A percentile compares a stretch with the other conserved stretches of the same genome.
Conservation (phyloP, 2,113 vertebrate species). For the Clarias gariepinus region DNA sequence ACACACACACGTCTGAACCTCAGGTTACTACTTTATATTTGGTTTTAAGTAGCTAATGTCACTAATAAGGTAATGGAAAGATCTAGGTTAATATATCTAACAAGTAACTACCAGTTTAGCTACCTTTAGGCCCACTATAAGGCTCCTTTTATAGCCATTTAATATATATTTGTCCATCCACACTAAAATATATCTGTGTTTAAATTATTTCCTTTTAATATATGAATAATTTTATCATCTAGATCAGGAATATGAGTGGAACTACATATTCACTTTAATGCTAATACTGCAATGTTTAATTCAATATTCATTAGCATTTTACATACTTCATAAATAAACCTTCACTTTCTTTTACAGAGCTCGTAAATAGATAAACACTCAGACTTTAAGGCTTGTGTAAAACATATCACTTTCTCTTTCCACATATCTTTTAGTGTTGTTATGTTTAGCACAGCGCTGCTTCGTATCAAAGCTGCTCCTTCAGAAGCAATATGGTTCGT, state of each 20-base stretch:
- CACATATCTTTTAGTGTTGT: neutral
- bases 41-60: neutral
- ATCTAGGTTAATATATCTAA: too few species aligned
- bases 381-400: neutral
- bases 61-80: neutral
- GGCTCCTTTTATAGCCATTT: neutral
- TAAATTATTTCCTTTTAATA: neutral
- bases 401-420: neutral
- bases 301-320: neutral
- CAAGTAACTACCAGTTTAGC: neutral
- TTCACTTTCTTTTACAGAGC: neutral
- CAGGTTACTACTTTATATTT: neutral
- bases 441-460: conserved; percentile 15
- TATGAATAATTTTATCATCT: neutral
- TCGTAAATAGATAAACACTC: neutral
- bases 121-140: neutral
- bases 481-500: conserved; percentile 12
- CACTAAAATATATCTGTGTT: neutral
- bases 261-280: neutral
- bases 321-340: neutral
- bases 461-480: conserved; percentile 1
- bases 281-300: neutral
- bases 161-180: neutral
- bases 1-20: neutral
- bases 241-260: neutral